Evolutionary conservation across 2,113 vertebrate species (phyloP).

Genomic region (Scolopax mira): DNA sequence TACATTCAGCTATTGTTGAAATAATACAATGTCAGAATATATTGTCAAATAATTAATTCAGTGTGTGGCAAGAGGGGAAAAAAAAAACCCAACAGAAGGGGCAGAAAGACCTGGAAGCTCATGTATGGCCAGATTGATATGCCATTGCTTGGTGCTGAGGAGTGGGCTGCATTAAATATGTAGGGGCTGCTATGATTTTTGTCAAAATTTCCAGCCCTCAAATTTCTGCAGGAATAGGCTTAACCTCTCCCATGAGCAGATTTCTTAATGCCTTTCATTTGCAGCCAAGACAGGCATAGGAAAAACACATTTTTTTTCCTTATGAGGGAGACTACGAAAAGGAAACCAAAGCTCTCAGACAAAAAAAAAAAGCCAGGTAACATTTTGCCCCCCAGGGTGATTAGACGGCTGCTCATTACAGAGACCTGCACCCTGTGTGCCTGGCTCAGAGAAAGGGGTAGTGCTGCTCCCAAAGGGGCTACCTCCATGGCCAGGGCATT

Average conservation of each 20-base stretch:
- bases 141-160: neutral
- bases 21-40: conserved; percentile 2
- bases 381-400: neutral
- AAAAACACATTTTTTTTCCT: neutral
- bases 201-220: neutral
- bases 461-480: neutral
- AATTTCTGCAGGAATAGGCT: neutral
- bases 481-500: neutral
- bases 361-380: neutral
- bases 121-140: neutral
- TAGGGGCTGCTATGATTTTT: neutral
- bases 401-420: rapidly evolving
- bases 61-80: neutral
- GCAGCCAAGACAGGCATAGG: neutral
- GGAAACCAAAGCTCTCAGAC: neutral
- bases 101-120: neutral
- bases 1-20: neutral
- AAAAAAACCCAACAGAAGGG: neutral
- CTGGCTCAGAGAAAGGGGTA: rapidly evolving
- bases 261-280: neutral
- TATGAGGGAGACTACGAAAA: neutral
- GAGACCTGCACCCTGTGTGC: neutral
- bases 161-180: neutral
- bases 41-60: conserved; percentile 9
- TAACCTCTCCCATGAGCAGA: neutral